Conservation (phyloP, 2,797 vertebrate genomes). For the Chloroceryle inda region DNA sequence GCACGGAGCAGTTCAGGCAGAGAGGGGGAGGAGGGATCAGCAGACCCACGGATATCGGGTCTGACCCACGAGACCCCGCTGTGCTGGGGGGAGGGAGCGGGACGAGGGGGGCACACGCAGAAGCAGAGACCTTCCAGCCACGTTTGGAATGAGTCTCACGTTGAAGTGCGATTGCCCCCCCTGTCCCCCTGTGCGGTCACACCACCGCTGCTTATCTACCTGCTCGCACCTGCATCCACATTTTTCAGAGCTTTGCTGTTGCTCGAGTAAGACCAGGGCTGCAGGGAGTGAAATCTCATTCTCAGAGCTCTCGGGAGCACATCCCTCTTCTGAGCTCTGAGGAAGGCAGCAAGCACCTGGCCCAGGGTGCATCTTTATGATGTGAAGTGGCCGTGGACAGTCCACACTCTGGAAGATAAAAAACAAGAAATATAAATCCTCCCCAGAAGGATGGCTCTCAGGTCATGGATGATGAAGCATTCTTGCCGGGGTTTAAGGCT, state of each 20-base stretch:
- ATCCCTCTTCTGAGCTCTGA: neutral
- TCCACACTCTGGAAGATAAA: too few species aligned
- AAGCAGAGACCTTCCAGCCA: neutral
- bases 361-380: fast-evolving
- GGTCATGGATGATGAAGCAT: fast-evolving
- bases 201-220: fast-evolving
- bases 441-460: too few species aligned
- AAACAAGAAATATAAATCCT: neutral
- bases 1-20: fast-evolving
- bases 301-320: neutral
- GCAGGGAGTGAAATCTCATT: neutral
- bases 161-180: neutral
- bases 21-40: too few species aligned
- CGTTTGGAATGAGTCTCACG: fast-evolving
- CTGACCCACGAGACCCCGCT: too few species aligned
- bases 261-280: neutral
- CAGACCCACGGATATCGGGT: neutral
- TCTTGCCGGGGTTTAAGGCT: neutral
- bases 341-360: neutral
- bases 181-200: fast-evolving
- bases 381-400: fast-evolving
- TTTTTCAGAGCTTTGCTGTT: neutral
- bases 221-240: neutral
- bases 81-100: neutral
- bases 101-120: neutral